Percentiles rank a stretch among this genome's conserved stretches.
phyloP scores from a whole-genome alignment of 1,140 invertebrate species.

The Hycleus phaleratus region DNA sequence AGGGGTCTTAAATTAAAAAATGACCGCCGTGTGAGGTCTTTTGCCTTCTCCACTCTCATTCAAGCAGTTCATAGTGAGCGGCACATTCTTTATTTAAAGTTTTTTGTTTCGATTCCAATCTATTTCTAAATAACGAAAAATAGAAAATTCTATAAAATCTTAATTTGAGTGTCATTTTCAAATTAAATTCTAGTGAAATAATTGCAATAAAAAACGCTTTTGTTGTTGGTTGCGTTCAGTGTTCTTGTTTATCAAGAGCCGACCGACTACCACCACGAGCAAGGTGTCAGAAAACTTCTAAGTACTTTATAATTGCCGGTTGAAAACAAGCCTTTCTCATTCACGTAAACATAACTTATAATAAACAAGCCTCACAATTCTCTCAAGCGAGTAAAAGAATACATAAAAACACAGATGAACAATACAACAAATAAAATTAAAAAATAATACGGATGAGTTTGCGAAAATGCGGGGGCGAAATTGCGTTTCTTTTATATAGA shows the following conservation, averaged over 20 bases:
- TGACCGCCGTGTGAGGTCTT: conserved; percentile 13
- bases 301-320: conserved; percentile 28
- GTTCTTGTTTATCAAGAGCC: background rate
- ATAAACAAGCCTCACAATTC: conserved; percentile 17
- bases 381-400: too few species aligned
- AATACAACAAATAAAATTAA: too few species aligned
- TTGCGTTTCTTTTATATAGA: too few species aligned
- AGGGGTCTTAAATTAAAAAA: conserved; percentile 8
- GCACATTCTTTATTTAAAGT: background rate
- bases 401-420: too few species aligned
- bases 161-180: background rate
- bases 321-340: conserved; percentile 8
- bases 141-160: too few species aligned
- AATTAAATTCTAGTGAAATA: background rate
- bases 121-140: too few species aligned
- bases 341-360: conserved; percentile 18
- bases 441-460: too few species aligned
- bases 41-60: background rate
- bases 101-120: too few species aligned
- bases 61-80: conserved; percentile 4
- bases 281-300: conserved; percentile 27
- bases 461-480: too few species aligned
- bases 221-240: background rate
- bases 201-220: background rate
- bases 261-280: conserved; percentile 8